phyloP scores from a whole-genome alignment of 2,888 invertebrate genomes.

The Heliothis peltigera region DNA sequence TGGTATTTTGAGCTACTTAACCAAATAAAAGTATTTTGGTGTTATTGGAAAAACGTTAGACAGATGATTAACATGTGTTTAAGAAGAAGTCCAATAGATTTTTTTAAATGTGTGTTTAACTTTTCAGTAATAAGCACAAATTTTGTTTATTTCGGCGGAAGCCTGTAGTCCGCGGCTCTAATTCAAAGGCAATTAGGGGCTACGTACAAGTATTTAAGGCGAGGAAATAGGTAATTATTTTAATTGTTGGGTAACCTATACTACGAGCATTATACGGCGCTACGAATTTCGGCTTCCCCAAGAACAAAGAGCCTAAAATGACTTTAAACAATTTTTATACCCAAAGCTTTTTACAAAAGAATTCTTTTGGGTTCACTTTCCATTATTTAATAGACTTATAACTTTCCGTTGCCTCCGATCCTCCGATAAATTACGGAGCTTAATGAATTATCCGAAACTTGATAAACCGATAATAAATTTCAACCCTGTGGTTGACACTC shows the following conservation, averaged over 20 bases:
- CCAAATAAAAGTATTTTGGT: too few species aligned
- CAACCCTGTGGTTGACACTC: constrained; percentile 10
- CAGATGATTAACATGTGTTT: too few species aligned
- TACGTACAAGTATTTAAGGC: neutral
- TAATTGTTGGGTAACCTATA: neutral
- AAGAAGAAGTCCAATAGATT: too few species aligned
- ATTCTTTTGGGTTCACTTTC: neutral
- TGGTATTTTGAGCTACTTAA: too few species aligned
- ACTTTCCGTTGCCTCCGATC: neutral
- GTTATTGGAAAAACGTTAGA: too few species aligned
- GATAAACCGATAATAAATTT: constrained; percentile 8
- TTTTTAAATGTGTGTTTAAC: too few species aligned
- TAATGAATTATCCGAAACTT: neutral
- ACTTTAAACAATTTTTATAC: constrained; percentile 1
- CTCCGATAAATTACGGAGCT: constrained; percentile 5
- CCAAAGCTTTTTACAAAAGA: constrained; percentile 1
- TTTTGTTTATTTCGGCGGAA: neutral
- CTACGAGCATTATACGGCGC: neutral
- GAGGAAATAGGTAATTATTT: neutral
- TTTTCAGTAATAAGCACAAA: neutral
- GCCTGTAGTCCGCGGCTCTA: neutral
- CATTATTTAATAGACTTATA: neutral
- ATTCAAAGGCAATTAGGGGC: neutral
- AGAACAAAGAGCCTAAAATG: neutral
- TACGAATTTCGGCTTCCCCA: neutral